Conservation (phyloP, 2,113 vertebrate species). For the Calidris pugnax region DNA sequence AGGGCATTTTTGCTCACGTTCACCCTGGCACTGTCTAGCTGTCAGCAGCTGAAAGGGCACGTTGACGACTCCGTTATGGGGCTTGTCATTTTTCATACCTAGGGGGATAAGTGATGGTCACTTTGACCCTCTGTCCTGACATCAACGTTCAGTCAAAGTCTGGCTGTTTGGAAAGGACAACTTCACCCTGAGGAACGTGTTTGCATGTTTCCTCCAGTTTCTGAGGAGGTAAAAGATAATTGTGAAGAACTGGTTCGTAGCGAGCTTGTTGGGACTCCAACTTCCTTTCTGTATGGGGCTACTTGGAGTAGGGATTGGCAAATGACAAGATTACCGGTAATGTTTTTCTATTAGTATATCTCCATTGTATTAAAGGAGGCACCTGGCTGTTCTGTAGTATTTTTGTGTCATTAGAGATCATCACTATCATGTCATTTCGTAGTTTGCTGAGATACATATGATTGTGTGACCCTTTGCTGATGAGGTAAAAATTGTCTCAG, state of each 20-base stretch:
- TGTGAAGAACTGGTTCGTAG: neutral
- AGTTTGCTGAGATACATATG: neutral
- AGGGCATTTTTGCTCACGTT: neutral
- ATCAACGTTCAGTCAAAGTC: neutral
- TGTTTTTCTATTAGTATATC: neutral
- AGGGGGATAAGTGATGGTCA: neutral
- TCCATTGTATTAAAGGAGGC: neutral
- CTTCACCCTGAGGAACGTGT: neutral
- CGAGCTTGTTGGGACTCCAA: neutral
- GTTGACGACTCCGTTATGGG: neutral
- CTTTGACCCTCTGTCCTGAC: neutral
- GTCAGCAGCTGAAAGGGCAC: neutral
- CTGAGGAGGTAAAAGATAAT: neutral
- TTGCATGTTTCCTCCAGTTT: neutral
- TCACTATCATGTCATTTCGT: neutral
- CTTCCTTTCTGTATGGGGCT: neutral
- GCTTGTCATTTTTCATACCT: neutral
- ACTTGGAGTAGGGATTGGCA: neutral
- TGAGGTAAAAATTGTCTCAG: neutral
- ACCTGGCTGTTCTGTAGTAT: neutral
- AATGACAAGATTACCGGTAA: neutral
- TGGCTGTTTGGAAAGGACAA: neutral
- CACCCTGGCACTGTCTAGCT: neutral
- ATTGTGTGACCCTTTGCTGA: neutral
- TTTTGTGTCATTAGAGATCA: constrained; percentile 37